Evolutionary conservation across 2,113 vertebrate genomes (phyloP).

Genomic region (Eudyptes chrysolophus): DNA sequence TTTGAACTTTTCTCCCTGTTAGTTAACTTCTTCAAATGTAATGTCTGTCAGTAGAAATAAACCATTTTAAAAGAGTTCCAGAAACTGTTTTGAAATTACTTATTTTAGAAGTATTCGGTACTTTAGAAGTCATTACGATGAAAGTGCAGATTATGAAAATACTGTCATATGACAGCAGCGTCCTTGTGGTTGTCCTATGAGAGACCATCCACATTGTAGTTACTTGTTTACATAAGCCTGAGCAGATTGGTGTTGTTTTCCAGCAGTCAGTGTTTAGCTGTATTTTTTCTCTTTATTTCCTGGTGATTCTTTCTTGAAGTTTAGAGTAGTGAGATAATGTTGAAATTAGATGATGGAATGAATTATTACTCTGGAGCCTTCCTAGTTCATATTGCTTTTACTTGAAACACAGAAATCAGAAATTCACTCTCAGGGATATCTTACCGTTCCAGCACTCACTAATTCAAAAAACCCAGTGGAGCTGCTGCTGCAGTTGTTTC

Average conservation of each 20-base stretch:
- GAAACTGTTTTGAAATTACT: background rate
- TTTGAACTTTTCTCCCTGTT: background rate
- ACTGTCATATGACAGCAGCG: background rate
- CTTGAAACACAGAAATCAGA: background rate
- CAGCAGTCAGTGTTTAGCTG: background rate
- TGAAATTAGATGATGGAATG: background rate
- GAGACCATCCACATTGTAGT: background rate
- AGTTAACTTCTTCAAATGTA: background rate
- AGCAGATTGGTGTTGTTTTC: background rate
- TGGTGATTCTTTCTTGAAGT: background rate
- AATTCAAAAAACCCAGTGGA: background rate
- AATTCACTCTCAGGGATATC: background rate
- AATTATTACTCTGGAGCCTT: background rate
- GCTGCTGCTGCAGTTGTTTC: background rate
- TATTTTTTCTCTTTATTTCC: background rate
- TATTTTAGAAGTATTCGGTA: background rate
- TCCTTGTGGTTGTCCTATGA: background rate
- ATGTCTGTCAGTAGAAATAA: background rate
- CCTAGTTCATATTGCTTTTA: background rate
- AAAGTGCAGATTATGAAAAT: background rate
- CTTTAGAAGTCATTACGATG: background rate
- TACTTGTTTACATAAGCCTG: background rate
- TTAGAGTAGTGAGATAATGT: background rate
- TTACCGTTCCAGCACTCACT: background rate
- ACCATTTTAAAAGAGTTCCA: background rate